phyloP scores from a whole-genome alignment of 2,113 vertebrate genomes.

The Crotalus viridis region DNA sequence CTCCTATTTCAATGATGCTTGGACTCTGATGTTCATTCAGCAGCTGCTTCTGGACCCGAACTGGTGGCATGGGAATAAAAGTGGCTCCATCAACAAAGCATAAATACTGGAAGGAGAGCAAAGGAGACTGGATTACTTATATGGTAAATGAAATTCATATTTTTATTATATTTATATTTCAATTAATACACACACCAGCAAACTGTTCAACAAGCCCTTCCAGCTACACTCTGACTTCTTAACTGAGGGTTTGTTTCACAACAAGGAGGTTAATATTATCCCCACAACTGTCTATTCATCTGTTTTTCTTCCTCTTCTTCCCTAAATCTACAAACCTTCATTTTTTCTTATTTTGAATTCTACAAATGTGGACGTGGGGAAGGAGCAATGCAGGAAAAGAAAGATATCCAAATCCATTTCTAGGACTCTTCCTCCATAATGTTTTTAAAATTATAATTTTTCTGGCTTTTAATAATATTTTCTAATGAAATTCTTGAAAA shows the following conservation, averaged over 20 bases:
- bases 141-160: background rate
- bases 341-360: background rate
- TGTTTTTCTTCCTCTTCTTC: background rate
- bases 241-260: background rate
- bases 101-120: conserved; percentile 71
- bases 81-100: conserved; percentile 83
- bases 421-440: background rate
- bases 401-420: background rate
- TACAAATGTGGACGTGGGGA: too few relatives aligned
- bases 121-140: background rate
- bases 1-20: conserved; percentile 82
- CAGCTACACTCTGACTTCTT: background rate
- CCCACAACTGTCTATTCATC: background rate
- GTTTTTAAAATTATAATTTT: background rate
- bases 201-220: background rate
- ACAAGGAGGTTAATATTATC: background rate
- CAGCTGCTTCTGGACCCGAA: conserved; percentile 81
- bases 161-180: background rate
- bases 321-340: background rate
- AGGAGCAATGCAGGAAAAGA: background rate
- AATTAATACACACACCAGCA: background rate
- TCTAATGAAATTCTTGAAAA: background rate
- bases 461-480: background rate
- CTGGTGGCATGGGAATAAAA: conserved; percentile 78
- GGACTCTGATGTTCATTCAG: conserved; percentile 78